A percentile compares a stretch with the other conserved stretches of the same genome.
Conservation (phyloP, 1,140 invertebrate species). For the Lordiphosa collinella region DNA sequence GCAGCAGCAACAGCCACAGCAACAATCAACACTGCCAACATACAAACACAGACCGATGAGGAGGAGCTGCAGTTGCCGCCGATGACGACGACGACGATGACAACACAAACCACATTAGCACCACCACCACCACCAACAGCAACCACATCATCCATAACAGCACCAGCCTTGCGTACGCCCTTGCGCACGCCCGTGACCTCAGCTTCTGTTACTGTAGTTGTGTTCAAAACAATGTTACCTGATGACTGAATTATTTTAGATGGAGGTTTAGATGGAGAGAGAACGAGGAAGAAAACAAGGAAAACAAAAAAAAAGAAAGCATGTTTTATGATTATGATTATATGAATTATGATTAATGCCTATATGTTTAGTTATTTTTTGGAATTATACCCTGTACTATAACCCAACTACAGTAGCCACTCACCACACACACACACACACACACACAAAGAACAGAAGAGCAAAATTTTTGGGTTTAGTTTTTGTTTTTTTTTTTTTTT, state of each 20-base stretch:
- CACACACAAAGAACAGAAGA: not conserved
- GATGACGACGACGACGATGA: constrained; percentile 44
- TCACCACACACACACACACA: constrained; percentile 10
- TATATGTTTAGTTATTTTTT: constrained; percentile 30
- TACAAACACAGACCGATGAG: constrained; percentile 71
- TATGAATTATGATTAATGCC: constrained; percentile 17
- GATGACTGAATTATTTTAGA: constrained; percentile 80
- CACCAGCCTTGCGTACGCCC: constrained; percentile 24
- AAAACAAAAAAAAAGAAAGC: constrained; percentile 7
- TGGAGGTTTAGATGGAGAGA: constrained; percentile 30
- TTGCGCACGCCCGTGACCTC: constrained; percentile 57
- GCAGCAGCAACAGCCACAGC: constrained; percentile 14
- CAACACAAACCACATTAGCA: constrained; percentile 31
- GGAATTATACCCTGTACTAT: constrained; percentile 41
- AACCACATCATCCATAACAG: too few relatives aligned
- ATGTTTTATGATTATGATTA: constrained; percentile 62
- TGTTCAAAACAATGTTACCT: constrained; percentile 80
- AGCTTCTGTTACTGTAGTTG: constrained; percentile 80
- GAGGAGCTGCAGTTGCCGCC: constrained; percentile 31
- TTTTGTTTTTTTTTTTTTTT: constrained; percentile 16
- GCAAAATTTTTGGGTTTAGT: not conserved
- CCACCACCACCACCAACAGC: constrained; percentile 1
- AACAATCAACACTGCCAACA: constrained; percentile 48
- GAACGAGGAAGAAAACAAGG: too few relatives aligned
- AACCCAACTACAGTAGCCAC: constrained; percentile 11